Evolutionary conservation across 2,888 invertebrate species (phyloP).

Genomic region (Drosophila demipolita): DNA sequence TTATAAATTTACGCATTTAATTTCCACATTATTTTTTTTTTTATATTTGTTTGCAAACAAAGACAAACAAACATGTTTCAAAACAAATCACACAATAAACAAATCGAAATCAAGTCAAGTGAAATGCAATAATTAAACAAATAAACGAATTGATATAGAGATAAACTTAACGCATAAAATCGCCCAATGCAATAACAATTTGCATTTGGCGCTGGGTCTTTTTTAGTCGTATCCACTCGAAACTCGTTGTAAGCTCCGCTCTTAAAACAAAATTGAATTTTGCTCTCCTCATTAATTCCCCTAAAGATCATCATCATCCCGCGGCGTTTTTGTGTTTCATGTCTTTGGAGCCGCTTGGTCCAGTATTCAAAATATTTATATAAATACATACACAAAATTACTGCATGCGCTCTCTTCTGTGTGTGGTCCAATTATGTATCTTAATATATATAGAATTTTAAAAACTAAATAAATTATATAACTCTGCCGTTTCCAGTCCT

Average conservation of each 20-base stretch:
- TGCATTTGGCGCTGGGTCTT: conserved; percentile 64
- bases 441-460: conserved; percentile 46
- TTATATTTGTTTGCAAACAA: conserved; percentile 1
- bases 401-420: conserved; percentile 3
- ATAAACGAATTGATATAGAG: conserved; percentile 43
- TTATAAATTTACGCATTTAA: conserved; percentile 31
- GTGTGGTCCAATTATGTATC: conserved; percentile 28
- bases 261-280: conserved; percentile 72
- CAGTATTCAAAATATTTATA: conserved; percentile 34
- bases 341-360: conserved; percentile 74
- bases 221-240: conserved; percentile 48
- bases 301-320: conserved; percentile 24
- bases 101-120: conserved; percentile 46
- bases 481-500: conserved; percentile 38
- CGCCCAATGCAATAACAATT: conserved; percentile 53
- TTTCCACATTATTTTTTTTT: conserved; percentile 11
- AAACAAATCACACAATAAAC: conserved; percentile 51
- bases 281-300: conserved; percentile 46
- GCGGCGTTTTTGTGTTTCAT: conserved; percentile 43
- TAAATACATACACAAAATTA: conserved; percentile 21
- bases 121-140: conserved; percentile 47
- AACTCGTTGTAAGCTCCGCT: conserved; percentile 22
- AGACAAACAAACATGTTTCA: conserved; percentile 21
- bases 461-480: conserved; percentile 76
- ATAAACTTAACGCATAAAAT: conserved; percentile 65